Evolutionary conservation across 1,140 invertebrate genomes (phyloP), one percentile per base, ranked within the genome.

Genomic region (Ladona fulva): DNA sequence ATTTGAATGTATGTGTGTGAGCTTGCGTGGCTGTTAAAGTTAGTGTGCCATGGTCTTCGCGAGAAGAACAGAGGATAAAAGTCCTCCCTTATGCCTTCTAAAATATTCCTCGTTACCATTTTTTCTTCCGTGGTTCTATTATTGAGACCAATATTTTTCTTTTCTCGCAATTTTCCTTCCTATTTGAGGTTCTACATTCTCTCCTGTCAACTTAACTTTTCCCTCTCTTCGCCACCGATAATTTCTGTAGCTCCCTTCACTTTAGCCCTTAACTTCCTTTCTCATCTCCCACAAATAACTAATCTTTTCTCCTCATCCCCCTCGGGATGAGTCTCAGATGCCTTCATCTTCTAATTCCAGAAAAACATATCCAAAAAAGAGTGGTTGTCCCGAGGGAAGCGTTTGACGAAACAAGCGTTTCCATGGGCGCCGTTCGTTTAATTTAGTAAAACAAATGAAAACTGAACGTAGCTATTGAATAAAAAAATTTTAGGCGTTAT

Each of bases 321-420:
- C 14, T 3, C 12, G 52, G 52, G 52, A 22, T 12, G 52, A 66
- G 52, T 22, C 52, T 66, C 52, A 5, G 52, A 66, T 66, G 52
- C 52, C 52, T 66, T 66, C 52, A 22, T 19, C 52, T 66, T 66
- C 52, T 37, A 66, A 66, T 6, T 66, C 52, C 52, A 66, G n/a
- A 66, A 66, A 66, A 66, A 66, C 52, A 66, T 66, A 66, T 66
- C 52, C 52, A 66, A 66, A 66, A 37, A 66, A 19, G 52, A 66
- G 52, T 12, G 52, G 1, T 22, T 12, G 16, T 66, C 5, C 14
- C 16, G 52, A 66, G 12, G 52, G 29, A 37, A 37, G n/a, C 52
- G 52, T 66, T 37, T 66, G 52, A 66, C 52, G 16, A 6, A 12
- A 19, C 52, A 66, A 66, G 1, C 52, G 52, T 22, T 66, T 37